Conservation (phyloP, 2,113 vertebrate species). For the Ictidomys tridecemlineatus region DNA sequence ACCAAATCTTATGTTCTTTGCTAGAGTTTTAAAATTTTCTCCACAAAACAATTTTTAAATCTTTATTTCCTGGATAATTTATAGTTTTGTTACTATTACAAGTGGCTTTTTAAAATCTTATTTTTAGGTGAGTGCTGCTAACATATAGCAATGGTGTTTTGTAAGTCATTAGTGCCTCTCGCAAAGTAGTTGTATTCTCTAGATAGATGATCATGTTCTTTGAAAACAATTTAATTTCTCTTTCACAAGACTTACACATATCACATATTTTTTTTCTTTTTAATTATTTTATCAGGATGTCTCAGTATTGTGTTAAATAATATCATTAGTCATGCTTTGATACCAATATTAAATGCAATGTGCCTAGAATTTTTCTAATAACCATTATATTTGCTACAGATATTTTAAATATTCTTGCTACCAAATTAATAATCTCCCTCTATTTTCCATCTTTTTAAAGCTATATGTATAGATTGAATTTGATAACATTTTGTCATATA, state of each 20-base stretch:
- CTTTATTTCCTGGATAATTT: background rate
- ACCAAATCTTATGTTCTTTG: background rate
- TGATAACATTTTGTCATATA: background rate
- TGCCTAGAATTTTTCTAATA: background rate
- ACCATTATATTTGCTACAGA: too few species aligned
- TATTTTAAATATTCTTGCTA: background rate
- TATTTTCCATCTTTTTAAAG: background rate
- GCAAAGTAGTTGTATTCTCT: background rate
- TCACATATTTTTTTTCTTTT: background rate
- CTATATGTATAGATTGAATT: background rate
- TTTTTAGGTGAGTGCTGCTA: background rate
- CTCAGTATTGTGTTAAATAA: background rate
- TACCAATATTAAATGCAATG: background rate
- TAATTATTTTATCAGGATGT: background rate
- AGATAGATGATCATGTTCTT: background rate
- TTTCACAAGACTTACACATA: background rate
- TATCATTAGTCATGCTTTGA: background rate
- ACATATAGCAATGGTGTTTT: background rate
- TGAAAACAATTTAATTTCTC: conserved; percentile 19
- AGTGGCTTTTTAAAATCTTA: background rate
- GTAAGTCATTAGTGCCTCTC: background rate
- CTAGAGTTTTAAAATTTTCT: background rate
- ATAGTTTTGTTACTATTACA: background rate
- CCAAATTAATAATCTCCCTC: background rate
- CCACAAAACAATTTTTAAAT: background rate